These are phyloP conservation scores for Pterois miles DNA, from an alignment of 2,797 vertebrate genomes.

Conservation along the genomic window DNA sequence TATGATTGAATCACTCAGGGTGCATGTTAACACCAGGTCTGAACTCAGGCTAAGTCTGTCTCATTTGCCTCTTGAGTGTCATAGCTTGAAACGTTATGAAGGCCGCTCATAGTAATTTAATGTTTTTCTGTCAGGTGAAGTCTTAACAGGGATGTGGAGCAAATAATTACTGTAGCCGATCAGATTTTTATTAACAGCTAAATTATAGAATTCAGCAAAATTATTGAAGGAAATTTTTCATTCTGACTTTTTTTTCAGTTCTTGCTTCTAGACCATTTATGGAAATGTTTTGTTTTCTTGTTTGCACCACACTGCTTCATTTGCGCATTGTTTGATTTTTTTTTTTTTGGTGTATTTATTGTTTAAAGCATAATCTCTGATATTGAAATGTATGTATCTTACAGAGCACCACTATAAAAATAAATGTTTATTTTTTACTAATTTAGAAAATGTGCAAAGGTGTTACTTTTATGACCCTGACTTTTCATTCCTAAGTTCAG, in stretches of 20 bases:
- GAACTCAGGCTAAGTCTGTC: no score
- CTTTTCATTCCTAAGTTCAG: slow-evolving; percentile 11
- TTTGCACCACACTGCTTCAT: neutral
- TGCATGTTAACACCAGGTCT: no score
- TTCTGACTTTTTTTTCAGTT: neutral
- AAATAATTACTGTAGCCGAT: neutral
- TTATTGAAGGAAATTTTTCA: slow-evolving; percentile 3
- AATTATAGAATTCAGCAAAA: neutral
- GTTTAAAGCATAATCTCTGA: slow-evolving; percentile 42
- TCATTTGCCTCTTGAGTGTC: no score
- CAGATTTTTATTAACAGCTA: neutral
- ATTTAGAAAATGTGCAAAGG: slow-evolving; percentile 10
- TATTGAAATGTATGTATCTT: slow-evolving; percentile 25
- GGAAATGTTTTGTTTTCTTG: neutral
- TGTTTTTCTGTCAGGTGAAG: slow-evolving; percentile 16
- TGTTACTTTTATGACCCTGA: slow-evolving; percentile 2
- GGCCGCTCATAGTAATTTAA: neutral
- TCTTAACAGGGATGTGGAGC: slow-evolving; percentile 16
- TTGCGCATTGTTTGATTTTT: neutral
- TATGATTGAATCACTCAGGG: no score
- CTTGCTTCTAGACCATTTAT: neutral
- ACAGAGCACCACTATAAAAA: slow-evolving; percentile 33
- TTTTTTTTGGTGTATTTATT: slow-evolving; percentile 52
- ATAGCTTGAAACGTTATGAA: neutral
- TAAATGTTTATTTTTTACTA: slow-evolving; percentile 21